Evolutionary conservation across 2,797 vertebrate species (phyloP).

Genomic region (Eupleurogrammus muticus): DNA sequence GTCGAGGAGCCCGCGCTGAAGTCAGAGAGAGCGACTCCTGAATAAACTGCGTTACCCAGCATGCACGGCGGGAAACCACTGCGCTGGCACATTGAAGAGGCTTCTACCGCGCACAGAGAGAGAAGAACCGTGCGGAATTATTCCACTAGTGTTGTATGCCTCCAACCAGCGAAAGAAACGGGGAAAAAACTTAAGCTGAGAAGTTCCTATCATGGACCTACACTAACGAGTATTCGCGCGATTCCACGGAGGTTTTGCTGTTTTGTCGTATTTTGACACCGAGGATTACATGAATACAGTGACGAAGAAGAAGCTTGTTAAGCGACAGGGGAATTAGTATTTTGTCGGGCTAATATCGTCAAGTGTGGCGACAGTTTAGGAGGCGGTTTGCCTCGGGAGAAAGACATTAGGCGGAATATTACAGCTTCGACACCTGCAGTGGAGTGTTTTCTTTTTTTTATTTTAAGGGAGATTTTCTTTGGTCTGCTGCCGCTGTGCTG

Average conservation of each 20-base stretch:
- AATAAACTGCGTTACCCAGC: constrained; percentile 69
- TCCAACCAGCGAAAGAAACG: constrained; percentile 51
- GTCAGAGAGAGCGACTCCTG: accelerated
- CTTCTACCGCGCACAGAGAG: constrained; percentile 78
- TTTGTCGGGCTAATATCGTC: constrained; percentile 55
- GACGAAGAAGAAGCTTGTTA: constrained; percentile 65
- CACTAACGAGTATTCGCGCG: neutral
- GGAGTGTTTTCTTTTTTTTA: constrained; percentile 14
- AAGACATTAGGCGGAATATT: constrained; percentile 8
- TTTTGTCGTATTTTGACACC: constrained; percentile 4
- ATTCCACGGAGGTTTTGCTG: constrained; percentile 6
- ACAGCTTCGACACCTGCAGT: constrained; percentile 1
- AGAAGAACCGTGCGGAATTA: constrained; percentile 77
- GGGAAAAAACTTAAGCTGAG: constrained; percentile 43
- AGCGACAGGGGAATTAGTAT: constrained; percentile 66
- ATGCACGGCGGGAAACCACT: constrained; percentile 14
- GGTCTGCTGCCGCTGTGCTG: constrained; percentile 27
- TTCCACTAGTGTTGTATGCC: constrained; percentile 67
- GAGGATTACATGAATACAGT: constrained; percentile 66
- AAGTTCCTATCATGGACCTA: constrained; percentile 56
- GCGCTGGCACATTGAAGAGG: constrained; percentile 71
- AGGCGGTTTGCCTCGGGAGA: constrained; percentile 30
- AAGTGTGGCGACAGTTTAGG: constrained; percentile 48
- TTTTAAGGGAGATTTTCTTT: neutral
- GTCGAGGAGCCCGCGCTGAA: accelerated